Evolutionary conservation across 2,888 invertebrate genomes (phyloP).

Genomic region (Emesis furor): DNA sequence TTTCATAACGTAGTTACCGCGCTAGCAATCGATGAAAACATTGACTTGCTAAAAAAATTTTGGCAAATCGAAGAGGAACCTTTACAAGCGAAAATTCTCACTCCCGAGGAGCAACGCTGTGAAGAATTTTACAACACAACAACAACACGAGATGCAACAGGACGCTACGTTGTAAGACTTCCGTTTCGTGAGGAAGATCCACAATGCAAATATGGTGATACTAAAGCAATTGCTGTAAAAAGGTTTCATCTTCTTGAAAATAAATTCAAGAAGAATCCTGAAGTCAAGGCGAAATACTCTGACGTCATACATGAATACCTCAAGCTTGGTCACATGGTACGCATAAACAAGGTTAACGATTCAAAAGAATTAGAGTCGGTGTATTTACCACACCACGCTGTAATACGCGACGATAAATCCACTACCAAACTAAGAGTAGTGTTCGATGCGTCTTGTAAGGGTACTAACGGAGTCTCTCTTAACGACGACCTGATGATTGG

Average conservation of each 20-base stretch:
- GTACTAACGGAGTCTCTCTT: neutral
- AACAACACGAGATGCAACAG: conserved; percentile 41
- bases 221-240: conserved; percentile 12
- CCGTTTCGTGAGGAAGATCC: conserved; percentile 42
- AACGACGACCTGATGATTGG: neutral
- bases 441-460: conserved; percentile 54
- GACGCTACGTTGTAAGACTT: conserved; percentile 55
- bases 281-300: neutral
- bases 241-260: conserved; percentile 27
- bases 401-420: conserved; percentile 68
- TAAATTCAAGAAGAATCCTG: conserved; percentile 8
- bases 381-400: conserved; percentile 76
- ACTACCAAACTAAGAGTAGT: conserved; percentile 75
- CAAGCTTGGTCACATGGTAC: conserved; percentile 21
- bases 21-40: neutral
- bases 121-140: conserved; percentile 2
- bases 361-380: no score
- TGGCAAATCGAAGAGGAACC: neutral
- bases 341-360: no score
- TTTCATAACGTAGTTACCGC: no score
- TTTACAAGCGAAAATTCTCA: no score
- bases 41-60: neutral
- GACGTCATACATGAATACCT: conserved; percentile 32
- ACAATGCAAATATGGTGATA: conserved; percentile 26
- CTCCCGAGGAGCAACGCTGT: no score